Conservation (phyloP, 2,888 invertebrate genomes). For the Lycocerus yunnanus region DNA sequence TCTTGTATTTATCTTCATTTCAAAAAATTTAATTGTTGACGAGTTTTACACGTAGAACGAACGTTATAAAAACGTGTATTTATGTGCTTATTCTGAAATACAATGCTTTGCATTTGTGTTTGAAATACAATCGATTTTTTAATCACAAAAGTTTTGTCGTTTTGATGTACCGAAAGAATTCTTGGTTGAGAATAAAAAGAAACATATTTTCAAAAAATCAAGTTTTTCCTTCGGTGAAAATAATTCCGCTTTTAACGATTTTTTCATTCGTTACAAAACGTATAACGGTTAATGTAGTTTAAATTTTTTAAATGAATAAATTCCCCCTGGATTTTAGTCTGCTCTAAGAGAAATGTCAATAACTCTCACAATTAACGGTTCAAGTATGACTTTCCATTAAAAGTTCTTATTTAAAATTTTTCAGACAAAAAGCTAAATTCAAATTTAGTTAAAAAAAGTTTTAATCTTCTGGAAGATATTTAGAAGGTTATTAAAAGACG, state of each 20-base stretch:
- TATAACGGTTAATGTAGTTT: background rate
- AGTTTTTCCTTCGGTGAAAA: too few relatives aligned
- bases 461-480: constrained; percentile 9
- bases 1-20: too few relatives aligned
- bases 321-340: background rate
- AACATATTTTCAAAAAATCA: too few relatives aligned
- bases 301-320: background rate
- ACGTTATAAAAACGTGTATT: too few relatives aligned
- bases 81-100: too few relatives aligned
- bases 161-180: too few relatives aligned
- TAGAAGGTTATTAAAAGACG: constrained; percentile 35
- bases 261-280: background rate
- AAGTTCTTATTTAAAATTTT: background rate
- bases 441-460: constrained; percentile 1
- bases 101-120: too few relatives aligned
- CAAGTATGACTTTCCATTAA: background rate
- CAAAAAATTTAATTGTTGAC: too few relatives aligned
- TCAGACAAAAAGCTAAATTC: background rate
- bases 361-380: background rate
- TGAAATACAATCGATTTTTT: background rate
- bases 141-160: too few relatives aligned
- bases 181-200: too few relatives aligned
- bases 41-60: background rate
- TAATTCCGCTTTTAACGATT: background rate
- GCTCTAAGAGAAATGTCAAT: background rate